Percentiles rank a stretch among this genome's conserved stretches.
These are phyloP conservation scores for Clarias platycephalus DNA, from an alignment of 2,797 vertebrate species.

Conservation along the genomic window DNA sequence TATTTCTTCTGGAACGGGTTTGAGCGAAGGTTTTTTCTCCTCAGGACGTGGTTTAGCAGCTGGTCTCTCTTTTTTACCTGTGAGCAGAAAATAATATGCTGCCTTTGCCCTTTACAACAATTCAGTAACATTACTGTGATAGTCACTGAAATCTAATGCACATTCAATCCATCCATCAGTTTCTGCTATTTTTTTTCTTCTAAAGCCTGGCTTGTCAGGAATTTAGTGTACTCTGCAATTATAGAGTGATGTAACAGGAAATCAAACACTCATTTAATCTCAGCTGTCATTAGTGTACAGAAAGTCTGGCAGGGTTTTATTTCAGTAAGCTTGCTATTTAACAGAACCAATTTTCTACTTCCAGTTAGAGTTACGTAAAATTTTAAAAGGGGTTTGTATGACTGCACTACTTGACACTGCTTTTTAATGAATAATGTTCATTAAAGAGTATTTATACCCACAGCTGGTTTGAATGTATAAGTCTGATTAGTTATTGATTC, in stretches of 20 bases:
- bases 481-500: background rate
- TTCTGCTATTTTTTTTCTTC: background rate
- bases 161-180: slow-evolving; percentile 6
- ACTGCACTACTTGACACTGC: background rate
- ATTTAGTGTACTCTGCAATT: slow-evolving; percentile 27
- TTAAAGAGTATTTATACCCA: background rate
- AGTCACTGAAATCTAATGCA: slow-evolving; percentile 9
- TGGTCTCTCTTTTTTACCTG: background rate
- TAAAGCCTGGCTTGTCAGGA: slow-evolving; percentile 10
- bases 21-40: slow-evolving; percentile 21
- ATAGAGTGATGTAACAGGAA: slow-evolving; percentile 28
- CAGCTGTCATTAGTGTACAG: slow-evolving; percentile 32
- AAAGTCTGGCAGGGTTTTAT: slow-evolving; percentile 43
- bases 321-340: slow-evolving; percentile 40
- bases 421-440: background rate
- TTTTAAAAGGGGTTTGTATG: slow-evolving; percentile 29
- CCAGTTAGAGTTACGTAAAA: slow-evolving; percentile 24
- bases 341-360: slow-evolving; percentile 45
- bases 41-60: slow-evolving; percentile 14
- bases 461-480: background rate
- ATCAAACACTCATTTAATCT: slow-evolving; percentile 27
- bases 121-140: background rate
- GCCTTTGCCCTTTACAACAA: background rate
- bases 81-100: background rate
- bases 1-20: background rate